phyloP scores from a whole-genome alignment of 2,888 invertebrate species.

The Platynereis dumerilii region DNA sequence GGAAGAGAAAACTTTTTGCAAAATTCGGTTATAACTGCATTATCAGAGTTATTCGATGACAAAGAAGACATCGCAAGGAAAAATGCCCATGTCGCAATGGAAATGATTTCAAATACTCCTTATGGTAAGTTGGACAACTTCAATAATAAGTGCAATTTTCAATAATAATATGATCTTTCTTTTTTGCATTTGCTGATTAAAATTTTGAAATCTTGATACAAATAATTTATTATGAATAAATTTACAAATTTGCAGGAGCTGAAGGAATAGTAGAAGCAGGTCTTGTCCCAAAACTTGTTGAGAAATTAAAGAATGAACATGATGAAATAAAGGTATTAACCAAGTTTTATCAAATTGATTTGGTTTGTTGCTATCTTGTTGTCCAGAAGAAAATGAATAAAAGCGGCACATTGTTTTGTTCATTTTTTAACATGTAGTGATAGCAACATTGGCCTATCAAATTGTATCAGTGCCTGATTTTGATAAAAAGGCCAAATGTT shows the following conservation, averaged over 20 bases:
- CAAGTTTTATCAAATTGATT: background rate
- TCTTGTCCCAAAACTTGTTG: slow-evolving; percentile 55
- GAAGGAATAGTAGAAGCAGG: slow-evolving; percentile 59
- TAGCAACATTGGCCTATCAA: no score
- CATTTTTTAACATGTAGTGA: no score
- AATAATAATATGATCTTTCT: no score
- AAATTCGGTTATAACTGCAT: slow-evolving; percentile 51
- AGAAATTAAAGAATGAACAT: slow-evolving; percentile 56
- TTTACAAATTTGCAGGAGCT: slow-evolving; percentile 44
- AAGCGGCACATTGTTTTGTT: no score
- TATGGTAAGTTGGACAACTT: slow-evolving; percentile 41
- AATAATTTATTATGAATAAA: background rate
- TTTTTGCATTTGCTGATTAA: no score
- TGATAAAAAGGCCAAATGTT: no score
- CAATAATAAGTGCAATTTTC: no score
- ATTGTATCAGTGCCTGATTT: no score
- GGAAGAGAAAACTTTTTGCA: slow-evolving; percentile 61
- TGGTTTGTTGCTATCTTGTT: no score
- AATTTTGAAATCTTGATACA: background rate
- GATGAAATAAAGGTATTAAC: slow-evolving; percentile 61
- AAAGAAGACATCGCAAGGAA: slow-evolving; percentile 57
- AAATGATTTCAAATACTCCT: slow-evolving; percentile 61
- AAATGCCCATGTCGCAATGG: slow-evolving; percentile 61
- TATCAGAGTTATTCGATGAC: slow-evolving; percentile 60
- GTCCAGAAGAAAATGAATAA: no score